phyloP scores from a whole-genome alignment of 2,113 vertebrate genomes.

The Felis catus region F.catus_Fca126_mat1.0 CM031412.1:158047501-158048000 shows the following conservation, averaged over 20 bases:
- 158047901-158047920: neutral
- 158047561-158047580: neutral
- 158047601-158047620: constrained; percentile 15
- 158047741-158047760: neutral
- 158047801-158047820: neutral
- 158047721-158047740: neutral
- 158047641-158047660: neutral
- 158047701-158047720: neutral
- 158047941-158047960: neutral
- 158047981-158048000: neutral
- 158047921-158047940: neutral
- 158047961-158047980: neutral
- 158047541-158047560: constrained; percentile 17
- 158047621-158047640: neutral
- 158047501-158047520: neutral
- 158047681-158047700: constrained; percentile 3
- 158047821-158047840: neutral
- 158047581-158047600: neutral
- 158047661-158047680: neutral
- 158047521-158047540: constrained; percentile 42
- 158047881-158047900: neutral
- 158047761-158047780: neutral
- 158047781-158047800: neutral
- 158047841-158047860: neutral
- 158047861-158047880: neutral